Percentiles rank a stretch among this genome's conserved stretches.
Conservation (phyloP, 1,140 invertebrate genomes). For the Eueides isabella region DNA sequence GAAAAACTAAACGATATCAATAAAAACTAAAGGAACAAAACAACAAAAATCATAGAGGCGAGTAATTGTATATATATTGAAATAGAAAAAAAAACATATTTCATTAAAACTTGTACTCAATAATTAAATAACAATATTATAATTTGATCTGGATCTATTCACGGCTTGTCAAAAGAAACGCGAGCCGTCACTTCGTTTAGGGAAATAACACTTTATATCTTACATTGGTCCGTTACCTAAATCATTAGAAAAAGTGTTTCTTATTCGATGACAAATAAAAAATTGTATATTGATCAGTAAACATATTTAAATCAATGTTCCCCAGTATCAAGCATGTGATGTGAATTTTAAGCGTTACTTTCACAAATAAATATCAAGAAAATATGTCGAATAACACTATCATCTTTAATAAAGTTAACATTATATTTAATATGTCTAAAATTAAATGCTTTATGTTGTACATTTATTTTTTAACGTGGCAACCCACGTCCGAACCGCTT, state of each 20-base stretch:
- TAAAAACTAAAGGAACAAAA: constrained; percentile 81
- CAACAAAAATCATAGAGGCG: constrained; percentile 75
- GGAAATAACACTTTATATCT: constrained; percentile 57
- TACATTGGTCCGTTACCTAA: constrained; percentile 72
- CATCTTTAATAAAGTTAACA: constrained; percentile 72
- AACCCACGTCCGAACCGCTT: constrained; percentile 51
- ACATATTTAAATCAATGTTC: constrained; percentile 62
- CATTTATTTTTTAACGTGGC: constrained; percentile 68
- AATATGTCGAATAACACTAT: constrained; percentile 62
- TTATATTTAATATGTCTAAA: constrained; percentile 80
- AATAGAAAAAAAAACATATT: constrained; percentile 77
- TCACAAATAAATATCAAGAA: constrained; percentile 71
- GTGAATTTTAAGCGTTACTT: constrained; percentile 67
- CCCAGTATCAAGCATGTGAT: constrained; percentile 75
- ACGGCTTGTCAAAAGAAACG: constrained; percentile 64
- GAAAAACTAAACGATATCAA: constrained; percentile 73
- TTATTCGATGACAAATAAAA: constrained; percentile 58
- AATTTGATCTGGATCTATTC: constrained; percentile 78
- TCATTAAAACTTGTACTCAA: constrained; percentile 80
- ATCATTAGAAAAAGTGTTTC: constrained; percentile 41
- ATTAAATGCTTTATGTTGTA: constrained; percentile 81
- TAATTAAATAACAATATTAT: constrained; percentile 82
- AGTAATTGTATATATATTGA: constrained; percentile 78
- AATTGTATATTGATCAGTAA: constrained; percentile 44
- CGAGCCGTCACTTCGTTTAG: constrained; percentile 48